A percentile compares a stretch with the other conserved stretches of the same genome.
Evolutionary conservation across 2,797 vertebrate species (phyloP).

Genomic region (Lithobates pipiens): DNA sequence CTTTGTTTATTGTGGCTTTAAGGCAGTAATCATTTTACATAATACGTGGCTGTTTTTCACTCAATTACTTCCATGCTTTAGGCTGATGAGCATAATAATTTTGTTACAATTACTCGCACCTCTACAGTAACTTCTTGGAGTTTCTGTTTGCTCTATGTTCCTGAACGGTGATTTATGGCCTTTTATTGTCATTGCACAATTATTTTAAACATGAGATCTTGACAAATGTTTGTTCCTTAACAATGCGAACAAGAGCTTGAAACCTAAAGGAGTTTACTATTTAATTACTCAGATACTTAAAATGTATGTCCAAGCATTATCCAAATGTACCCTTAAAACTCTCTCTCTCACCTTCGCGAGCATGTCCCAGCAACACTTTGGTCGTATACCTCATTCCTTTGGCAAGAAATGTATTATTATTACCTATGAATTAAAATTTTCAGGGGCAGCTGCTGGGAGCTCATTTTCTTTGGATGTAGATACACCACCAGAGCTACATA

Average conservation of each 20-base stretch:
- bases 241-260: background rate
- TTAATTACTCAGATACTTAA: no score
- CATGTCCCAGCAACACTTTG: background rate
- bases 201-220: background rate
- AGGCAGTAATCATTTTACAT: slow-evolving; percentile 82
- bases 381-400: background rate
- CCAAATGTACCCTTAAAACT: background rate
- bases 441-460: no score
- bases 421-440: background rate
- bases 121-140: slow-evolving; percentile 67
- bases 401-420: background rate
- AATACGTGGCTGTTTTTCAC: slow-evolving; percentile 81
- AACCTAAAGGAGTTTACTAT: background rate
- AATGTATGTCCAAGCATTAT: no score
- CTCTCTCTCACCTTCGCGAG: background rate
- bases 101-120: slow-evolving; percentile 70
- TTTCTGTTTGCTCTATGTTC: slow-evolving; percentile 33
- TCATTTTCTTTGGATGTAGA: no score
- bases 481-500: background rate
- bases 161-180: background rate
- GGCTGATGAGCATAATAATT: slow-evolving; percentile 77
- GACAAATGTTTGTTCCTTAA: background rate
- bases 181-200: background rate
- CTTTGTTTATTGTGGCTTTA: slow-evolving; percentile 83
- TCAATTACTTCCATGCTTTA: slow-evolving; percentile 78